A percentile compares a stretch with the other conserved stretches of the same genome.
Conservation (phyloP, 1,140 invertebrate genomes). For the Yoshiicerus persimilis region DNA sequence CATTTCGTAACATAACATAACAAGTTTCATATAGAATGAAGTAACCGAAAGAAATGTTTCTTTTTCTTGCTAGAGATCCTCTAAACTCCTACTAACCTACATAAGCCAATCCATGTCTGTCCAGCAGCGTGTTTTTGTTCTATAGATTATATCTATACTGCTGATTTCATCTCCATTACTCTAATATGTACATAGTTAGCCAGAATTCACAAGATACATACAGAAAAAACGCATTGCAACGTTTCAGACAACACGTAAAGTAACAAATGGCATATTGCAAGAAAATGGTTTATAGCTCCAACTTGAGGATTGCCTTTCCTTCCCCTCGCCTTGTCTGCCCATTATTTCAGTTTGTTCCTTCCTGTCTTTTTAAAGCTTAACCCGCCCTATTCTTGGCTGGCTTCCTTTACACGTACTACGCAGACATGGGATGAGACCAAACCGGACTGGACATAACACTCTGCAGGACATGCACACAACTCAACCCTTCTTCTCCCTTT, state of each 20-base stretch:
- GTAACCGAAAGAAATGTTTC: not conserved
- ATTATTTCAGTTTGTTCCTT: not conserved
- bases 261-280: not conserved
- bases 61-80: not conserved
- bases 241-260: not conserved
- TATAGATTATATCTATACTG: not conserved
- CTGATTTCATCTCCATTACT: not conserved
- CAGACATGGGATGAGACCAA: too few species aligned
- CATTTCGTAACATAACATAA: not conserved
- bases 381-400: not conserved
- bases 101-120: not conserved
- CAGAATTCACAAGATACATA: not conserved
- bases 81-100: not conserved
- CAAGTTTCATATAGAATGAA: not conserved
- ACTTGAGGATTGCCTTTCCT: not conserved
- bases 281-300: not conserved
- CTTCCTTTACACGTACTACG: not conserved
- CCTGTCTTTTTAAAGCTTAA: not conserved
- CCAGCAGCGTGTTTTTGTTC: not conserved
- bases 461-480: not conserved
- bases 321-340: not conserved
- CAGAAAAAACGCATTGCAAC: not conserved
- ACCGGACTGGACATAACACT: too few species aligned
- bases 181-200: not conserved
- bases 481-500: too few species aligned